Base-by-base conservation (phyloP, 2,888 invertebrate species). In the Chrysolina oricalcia region DNA sequence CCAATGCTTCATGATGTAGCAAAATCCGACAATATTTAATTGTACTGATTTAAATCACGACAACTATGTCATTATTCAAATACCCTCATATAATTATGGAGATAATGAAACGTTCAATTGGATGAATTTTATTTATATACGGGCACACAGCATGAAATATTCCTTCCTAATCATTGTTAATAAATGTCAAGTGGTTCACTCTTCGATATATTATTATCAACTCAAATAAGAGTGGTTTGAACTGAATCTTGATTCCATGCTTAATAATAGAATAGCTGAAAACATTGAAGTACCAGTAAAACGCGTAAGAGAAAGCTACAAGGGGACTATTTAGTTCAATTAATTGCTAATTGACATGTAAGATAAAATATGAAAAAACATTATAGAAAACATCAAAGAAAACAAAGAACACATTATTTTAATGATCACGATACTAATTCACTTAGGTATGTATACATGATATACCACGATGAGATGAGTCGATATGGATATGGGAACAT, bases 51-150 rank as follows among this genome's bases (percentile, higher is more conserved):
- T 23, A 59, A 59, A 59, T 59, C 59, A 27, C 59, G 35, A 27
- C 59, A 59, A 59, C 59, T 35, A 59, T 59, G 59, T 59, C 59
- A 59, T 27, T 59, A 59, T 59, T 59, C 27, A 27, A 59, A 59
- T 59, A 59, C 59, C 59, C 59, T 59, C 59, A 59, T 59, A 59
- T 27, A 59, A 59, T 59, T 59, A 59, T 59, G 35, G 10, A n/a
- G 27, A 59, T 59, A 59, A 59, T 59, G 27, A 59, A 59, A 13
- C 59, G 10, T 59, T n/a, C 27, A 59, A 59, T n/a, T 59, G 59
- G 17, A 59, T 27, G 59, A n/a, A 59, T 59, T 59, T 23, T 59
- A 59, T 59, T 59, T 59, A 27, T 27, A 59, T 59, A 59, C 59
- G 59, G 59, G 59, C n/a, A 27, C 35, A 35, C 0, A 35, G 59